A percentile compares a stretch with the other conserved stretches of the same genome.
Conservation (phyloP, 2,888 invertebrate species). For the Drosophila paranaensis region DNA sequence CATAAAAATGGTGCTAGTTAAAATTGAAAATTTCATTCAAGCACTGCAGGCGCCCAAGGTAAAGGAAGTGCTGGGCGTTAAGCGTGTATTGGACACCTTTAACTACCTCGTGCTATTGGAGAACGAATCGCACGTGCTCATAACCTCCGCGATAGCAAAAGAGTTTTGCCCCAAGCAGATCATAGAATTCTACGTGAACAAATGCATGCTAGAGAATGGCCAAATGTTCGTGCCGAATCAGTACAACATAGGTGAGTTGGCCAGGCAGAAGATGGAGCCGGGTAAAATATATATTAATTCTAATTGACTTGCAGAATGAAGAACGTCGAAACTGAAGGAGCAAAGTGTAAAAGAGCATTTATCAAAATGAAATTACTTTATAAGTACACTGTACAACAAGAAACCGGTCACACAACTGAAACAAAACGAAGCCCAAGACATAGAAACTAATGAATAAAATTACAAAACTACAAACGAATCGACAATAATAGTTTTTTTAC, state of each 20-base stretch:
- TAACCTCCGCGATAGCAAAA: background rate
- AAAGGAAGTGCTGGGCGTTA: slow-evolving; percentile 1
- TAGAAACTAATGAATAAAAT: too few relatives aligned
- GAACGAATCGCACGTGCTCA: background rate
- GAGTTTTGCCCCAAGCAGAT: background rate
- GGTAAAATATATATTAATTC: background rate
- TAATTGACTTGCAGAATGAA: background rate
- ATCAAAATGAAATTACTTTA: too few relatives aligned
- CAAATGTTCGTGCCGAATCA: background rate
- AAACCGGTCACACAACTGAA: too few relatives aligned
- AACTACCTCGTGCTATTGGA: background rate
- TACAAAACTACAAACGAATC: too few relatives aligned
- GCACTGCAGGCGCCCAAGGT: too few relatives aligned
- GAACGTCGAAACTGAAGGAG: too few relatives aligned
- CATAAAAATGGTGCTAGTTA: background rate
- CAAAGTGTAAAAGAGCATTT: too few relatives aligned
- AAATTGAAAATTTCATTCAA: background rate
- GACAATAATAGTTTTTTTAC: too few relatives aligned
- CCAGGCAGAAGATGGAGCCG: too few relatives aligned
- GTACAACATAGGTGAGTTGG: background rate
- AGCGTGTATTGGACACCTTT: background rate
- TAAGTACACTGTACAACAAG: too few relatives aligned
- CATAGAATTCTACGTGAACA: background rate
- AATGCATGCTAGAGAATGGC: background rate
- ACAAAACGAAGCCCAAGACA: too few relatives aligned